Percentiles rank a stretch among this genome's conserved stretches.
phyloP scores from a whole-genome alignment of 2,888 invertebrate species.

The Ormia ochracea region DNA sequence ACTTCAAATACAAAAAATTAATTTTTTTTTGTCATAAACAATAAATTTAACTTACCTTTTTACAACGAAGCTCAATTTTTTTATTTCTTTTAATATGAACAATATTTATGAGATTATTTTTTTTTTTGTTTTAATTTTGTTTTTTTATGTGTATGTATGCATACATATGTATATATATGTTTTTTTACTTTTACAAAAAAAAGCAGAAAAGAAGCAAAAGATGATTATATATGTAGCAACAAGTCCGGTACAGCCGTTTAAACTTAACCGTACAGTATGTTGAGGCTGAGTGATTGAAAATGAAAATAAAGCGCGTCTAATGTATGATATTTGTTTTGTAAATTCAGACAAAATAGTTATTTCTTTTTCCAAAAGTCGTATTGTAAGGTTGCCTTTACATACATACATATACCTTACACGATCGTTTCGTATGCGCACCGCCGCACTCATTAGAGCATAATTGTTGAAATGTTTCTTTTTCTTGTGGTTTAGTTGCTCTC shows the following conservation, averaged over 20 bases:
- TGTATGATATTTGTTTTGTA: constrained; percentile 43
- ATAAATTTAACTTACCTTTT: constrained; percentile 32
- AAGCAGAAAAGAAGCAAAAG: too few relatives aligned
- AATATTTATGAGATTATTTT: neutral
- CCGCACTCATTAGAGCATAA: neutral
- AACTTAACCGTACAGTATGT: constrained; percentile 48
- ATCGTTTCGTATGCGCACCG: neutral
- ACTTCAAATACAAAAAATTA: neutral
- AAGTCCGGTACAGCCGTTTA: neutral
- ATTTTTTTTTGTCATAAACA: neutral
- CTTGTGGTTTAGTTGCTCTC: neutral
- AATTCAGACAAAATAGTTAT: constrained; percentile 2
- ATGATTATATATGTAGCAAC: neutral
- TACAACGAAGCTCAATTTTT: too few relatives aligned
- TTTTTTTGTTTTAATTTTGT: neutral
- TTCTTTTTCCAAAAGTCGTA: constrained; percentile 30
- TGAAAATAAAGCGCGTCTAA: constrained; percentile 50
- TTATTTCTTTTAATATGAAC: neutral
- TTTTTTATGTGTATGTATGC: too few relatives aligned
- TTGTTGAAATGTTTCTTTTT: neutral
- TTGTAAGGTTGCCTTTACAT: neutral
- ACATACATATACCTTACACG: neutral
- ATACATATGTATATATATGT: too few relatives aligned
- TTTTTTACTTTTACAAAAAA: too few relatives aligned
- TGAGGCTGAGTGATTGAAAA: constrained; percentile 55